Conservation (phyloP, 2,113 vertebrate genomes). For the Passer domesticus region DNA sequence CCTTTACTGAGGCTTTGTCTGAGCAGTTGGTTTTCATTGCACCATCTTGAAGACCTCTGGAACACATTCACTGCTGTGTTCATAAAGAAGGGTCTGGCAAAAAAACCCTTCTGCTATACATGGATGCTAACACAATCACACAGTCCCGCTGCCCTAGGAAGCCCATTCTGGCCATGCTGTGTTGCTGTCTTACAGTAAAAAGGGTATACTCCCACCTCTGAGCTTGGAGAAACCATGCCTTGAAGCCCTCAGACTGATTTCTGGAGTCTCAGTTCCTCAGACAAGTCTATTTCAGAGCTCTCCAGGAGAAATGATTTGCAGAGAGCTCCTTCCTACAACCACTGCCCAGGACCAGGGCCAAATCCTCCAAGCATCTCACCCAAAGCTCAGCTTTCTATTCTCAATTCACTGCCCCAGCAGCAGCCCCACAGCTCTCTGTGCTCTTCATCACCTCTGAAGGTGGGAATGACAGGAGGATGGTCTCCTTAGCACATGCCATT, state of each 20-base stretch:
- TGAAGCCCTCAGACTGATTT: neutral
- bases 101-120: neutral
- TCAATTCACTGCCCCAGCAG: neutral
- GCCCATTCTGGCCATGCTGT: neutral
- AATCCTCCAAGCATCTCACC: neutral
- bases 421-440: neutral
- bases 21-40: neutral
- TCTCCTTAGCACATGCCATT: neutral
- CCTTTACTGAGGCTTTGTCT: neutral
- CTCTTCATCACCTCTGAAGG: neutral
- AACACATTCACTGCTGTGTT: neutral
- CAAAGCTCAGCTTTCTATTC: neutral
- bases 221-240: accelerated
- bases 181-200: accelerated
- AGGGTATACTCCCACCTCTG: neutral
- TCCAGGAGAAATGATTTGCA: neutral
- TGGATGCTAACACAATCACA: neutral
- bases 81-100: neutral
- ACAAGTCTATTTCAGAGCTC: neutral
- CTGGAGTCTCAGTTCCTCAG: neutral
- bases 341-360: accelerated
- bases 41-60: neutral
- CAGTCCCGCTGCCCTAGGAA: neutral
- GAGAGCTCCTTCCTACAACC: neutral
- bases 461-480: neutral